These are phyloP conservation scores for Cryptoblepharus egeriae DNA, from an alignment of 2,797 vertebrate species.

Conservation along the genomic window DNA sequence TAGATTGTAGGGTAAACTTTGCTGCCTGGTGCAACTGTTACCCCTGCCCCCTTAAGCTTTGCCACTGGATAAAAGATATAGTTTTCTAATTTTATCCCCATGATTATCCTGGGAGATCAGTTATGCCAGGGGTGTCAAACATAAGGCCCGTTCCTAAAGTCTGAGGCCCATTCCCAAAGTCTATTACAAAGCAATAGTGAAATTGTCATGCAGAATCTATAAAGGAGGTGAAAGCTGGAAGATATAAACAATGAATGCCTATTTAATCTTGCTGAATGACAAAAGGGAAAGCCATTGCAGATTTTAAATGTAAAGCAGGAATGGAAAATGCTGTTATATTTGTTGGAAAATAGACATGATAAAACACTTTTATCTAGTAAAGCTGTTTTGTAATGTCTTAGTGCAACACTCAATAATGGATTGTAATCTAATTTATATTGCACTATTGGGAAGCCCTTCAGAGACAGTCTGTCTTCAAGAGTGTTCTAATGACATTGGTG, in stretches of 20 bases:
- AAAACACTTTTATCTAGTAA: conserved; percentile 29
- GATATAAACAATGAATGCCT: conserved; percentile 11
- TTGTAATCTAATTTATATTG: conserved; percentile 38
- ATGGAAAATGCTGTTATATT: not conserved
- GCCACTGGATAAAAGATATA: too few relatives aligned
- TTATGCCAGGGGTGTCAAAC: too few relatives aligned
- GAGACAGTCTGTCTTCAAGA: conserved; percentile 32
- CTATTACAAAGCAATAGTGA: not conserved
- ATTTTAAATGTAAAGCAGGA: conserved; percentile 26
- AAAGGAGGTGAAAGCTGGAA: not conserved
- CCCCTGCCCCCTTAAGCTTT: too few relatives aligned
- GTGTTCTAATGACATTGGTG: conserved; percentile 30
- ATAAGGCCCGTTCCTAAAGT: not conserved
- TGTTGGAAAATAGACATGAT: conserved; percentile 30
- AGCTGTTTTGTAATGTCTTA: conserved; percentile 25
- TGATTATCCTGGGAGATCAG: not conserved
- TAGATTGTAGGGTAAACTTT: too few relatives aligned
- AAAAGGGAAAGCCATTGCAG: not conserved
- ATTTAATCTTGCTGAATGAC: conserved; percentile 15
- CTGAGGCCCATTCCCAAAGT: not conserved
- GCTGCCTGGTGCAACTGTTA: too few relatives aligned
- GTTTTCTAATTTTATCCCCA: not conserved
- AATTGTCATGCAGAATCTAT: conserved; percentile 12
- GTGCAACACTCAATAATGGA: conserved; percentile 9
- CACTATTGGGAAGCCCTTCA: conserved; percentile 36